These are phyloP conservation scores for Oreocharis arfaki DNA, from an alignment of 2,113 vertebrate genomes.

Conservation along the genomic window DNA sequence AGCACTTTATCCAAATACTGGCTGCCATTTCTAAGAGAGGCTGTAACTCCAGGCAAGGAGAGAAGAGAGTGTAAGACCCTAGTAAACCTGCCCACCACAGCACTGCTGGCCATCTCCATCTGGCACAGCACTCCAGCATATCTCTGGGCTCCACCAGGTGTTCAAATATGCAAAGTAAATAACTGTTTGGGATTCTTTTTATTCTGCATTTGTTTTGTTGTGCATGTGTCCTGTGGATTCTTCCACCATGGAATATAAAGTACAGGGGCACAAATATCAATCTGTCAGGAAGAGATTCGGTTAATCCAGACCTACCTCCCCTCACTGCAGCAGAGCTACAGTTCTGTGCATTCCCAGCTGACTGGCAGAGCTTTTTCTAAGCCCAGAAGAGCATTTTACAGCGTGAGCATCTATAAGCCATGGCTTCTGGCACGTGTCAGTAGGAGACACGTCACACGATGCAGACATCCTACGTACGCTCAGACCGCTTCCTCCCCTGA, in stretches of 20 bases:
- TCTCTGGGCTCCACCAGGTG: not conserved
- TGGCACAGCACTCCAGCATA: not conserved
- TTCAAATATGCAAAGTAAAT: not conserved
- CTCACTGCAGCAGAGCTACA: not conserved
- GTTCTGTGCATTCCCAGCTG: not conserved
- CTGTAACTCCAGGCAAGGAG: not conserved
- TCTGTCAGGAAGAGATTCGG: not conserved
- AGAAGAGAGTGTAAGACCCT: not conserved
- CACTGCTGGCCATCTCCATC: accelerated
- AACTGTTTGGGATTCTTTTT: not conserved
- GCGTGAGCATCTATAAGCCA: not conserved
- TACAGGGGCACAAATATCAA: not conserved
- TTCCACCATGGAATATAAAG: not conserved
- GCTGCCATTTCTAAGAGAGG: not conserved
- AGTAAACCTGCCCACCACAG: not conserved
- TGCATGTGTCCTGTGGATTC: not conserved
- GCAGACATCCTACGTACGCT: accelerated
- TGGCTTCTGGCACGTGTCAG: not conserved
- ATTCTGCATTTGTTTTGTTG: not conserved
- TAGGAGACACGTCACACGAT: not conserved
- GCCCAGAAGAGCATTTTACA: not conserved
- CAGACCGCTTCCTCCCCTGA: accelerated
- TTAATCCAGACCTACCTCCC: not conserved
- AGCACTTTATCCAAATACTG: not conserved
- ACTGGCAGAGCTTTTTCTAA: not conserved